Conservation (phyloP, 2,888 invertebrate species). For the Prosopocoilus inquinatus region DNA sequence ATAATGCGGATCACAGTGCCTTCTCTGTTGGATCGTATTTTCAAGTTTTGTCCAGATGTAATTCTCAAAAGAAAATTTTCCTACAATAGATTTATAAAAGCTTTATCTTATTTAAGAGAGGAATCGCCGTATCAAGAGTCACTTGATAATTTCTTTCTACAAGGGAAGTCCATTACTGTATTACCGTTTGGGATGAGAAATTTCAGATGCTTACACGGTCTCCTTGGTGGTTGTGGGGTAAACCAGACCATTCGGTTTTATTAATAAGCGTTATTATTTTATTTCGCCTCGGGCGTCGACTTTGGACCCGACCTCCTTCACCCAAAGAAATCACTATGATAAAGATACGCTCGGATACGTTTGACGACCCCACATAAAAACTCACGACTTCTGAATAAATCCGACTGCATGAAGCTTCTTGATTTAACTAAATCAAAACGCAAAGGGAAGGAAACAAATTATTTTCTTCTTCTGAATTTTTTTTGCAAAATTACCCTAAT, state of each 20-base stretch:
- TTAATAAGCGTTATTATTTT: slow-evolving; percentile 17
- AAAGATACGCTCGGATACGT: no score
- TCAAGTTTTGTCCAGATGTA: slow-evolving; percentile 1
- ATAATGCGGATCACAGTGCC: slow-evolving; percentile 21
- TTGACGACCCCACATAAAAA: no score
- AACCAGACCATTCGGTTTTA: slow-evolving; percentile 15
- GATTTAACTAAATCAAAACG: no score
- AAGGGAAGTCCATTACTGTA: slow-evolving; percentile 26
- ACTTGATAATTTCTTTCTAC: slow-evolving; percentile 23
- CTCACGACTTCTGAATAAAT: no score
- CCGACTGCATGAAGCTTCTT: no score
- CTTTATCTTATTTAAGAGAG: slow-evolving; percentile 21
- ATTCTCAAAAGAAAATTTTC: slow-evolving; percentile 19
- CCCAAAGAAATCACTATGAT: no score
- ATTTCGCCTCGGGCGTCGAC: slow-evolving; percentile 9
- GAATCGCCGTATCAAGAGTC: slow-evolving; percentile 17
- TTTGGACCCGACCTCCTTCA: slow-evolving; percentile 5
- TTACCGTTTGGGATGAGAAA: slow-evolving; percentile 7
- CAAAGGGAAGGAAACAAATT: no score
- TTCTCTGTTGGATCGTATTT: neutral
- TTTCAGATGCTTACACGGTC: neutral
- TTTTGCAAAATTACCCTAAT: no score
- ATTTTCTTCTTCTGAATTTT: no score
- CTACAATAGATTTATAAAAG: slow-evolving; percentile 3
- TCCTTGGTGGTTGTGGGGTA: neutral